Percentiles rank a stretch among this genome's conserved stretches.
Evolutionary conservation across 1,140 invertebrate genomes (phyloP).

Genomic region (Stenopsyche tienmushanensis): DNA sequence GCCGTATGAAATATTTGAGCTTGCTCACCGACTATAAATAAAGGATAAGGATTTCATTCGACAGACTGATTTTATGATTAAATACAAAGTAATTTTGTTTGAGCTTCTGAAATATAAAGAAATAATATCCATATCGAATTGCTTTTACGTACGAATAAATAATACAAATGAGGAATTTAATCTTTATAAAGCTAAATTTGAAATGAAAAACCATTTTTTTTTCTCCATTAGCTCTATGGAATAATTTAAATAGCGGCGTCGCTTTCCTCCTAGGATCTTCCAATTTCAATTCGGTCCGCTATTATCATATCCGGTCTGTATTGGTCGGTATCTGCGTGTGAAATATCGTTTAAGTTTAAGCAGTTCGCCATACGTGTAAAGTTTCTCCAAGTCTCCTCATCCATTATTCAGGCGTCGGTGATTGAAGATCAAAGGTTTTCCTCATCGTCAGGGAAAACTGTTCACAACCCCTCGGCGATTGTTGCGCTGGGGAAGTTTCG

Average conservation of each 20-base stretch:
- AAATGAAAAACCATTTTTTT: neutral
- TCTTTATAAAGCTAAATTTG: neutral
- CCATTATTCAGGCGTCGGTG: conserved; percentile 36
- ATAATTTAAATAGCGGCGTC: neutral
- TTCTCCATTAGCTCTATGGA: neutral
- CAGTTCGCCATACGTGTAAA: conserved; percentile 33
- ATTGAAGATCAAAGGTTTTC: conserved; percentile 36
- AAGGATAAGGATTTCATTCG: too few species aligned
- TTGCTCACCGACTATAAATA: too few species aligned
- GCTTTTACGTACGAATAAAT: too few species aligned
- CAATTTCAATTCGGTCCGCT: neutral
- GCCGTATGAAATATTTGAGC: too few species aligned
- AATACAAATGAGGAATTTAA: too few species aligned
- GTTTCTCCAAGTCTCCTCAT: conserved; percentile 31
- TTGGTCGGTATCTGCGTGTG: neutral
- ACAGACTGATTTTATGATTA: too few species aligned
- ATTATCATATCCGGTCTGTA: neutral
- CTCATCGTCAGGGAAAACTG: conserved; percentile 15
- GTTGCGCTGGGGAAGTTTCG: neutral
- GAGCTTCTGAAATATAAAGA: too few species aligned
- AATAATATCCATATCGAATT: too few species aligned
- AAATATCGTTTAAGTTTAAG: conserved; percentile 18
- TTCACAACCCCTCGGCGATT: neutral
- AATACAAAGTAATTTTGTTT: too few species aligned
- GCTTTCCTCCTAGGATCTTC: neutral